These are phyloP conservation scores for Triops cancriformis DNA, from an alignment of 1,140 invertebrate species.

Conservation along the genomic window DNA sequence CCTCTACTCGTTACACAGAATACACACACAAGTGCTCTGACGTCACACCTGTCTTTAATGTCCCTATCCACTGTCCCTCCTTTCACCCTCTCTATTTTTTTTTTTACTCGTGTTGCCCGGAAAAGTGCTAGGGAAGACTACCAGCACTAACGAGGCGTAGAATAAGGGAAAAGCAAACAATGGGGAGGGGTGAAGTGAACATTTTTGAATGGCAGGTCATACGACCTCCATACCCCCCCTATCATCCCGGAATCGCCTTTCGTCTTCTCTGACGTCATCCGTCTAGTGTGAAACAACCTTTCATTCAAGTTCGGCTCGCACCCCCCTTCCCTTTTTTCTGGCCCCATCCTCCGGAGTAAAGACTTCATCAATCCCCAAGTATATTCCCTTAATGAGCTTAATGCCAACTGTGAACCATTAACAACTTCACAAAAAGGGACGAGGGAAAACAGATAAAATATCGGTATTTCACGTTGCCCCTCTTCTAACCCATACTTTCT, in stretches of 20 bases:
- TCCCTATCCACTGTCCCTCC: background rate
- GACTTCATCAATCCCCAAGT: too few species aligned
- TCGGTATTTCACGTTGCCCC: too few species aligned
- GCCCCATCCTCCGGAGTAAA: too few species aligned
- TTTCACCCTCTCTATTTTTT: too few species aligned
- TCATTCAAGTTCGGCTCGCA: background rate
- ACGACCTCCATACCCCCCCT: background rate
- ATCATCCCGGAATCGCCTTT: background rate
- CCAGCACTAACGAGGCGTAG: background rate
- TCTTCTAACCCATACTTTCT: too few species aligned
- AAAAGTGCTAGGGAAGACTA: background rate
- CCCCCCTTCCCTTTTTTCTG: too few species aligned
- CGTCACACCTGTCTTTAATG: conserved; percentile 7
- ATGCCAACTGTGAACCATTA: background rate
- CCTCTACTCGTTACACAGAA: too few species aligned
- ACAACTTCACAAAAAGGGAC: background rate
- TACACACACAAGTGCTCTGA: background rate
- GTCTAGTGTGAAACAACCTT: background rate
- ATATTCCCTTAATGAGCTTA: background rate
- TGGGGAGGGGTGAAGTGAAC: background rate
- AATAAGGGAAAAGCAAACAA: background rate
- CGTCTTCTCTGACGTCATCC: background rate
- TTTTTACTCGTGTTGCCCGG: background rate
- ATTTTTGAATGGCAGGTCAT: conserved; percentile 10
- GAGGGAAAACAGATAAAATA: background rate